Conservation (phyloP, 2,888 invertebrate genomes). For the Mesodorylaimus sp. region DNA sequence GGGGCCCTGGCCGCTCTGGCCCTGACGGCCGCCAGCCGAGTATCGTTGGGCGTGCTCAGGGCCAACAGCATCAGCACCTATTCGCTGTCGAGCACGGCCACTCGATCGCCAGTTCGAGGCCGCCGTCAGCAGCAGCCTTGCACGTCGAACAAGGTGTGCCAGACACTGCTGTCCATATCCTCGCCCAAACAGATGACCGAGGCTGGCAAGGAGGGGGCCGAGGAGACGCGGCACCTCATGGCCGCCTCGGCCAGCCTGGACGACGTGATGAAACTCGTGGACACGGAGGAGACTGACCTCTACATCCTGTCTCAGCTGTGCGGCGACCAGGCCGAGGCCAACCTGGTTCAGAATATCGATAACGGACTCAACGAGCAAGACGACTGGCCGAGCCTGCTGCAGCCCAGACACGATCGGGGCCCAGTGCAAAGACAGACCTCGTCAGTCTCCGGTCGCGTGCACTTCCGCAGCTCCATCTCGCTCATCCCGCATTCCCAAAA, state of each 20-base stretch:
- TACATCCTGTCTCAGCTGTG: constrained; percentile 5
- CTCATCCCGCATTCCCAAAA: too few relatives aligned
- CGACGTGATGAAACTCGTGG: constrained; percentile 23
- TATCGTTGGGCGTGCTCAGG: not conserved
- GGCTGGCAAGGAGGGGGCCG: not conserved
- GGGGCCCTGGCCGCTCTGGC: not conserved
- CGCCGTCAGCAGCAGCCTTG: too few relatives aligned
- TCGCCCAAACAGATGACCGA: constrained; percentile 9
- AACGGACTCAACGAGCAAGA: not conserved
- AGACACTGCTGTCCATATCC: constrained; percentile 25
- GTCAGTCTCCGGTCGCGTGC: too few relatives aligned
- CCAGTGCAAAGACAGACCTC: too few relatives aligned
- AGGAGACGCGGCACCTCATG: constrained; percentile 11
- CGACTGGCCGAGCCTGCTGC: too few relatives aligned
- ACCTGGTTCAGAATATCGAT: too few relatives aligned
- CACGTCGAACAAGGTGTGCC: constrained; percentile 8
- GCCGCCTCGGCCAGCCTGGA: constrained; percentile 21
- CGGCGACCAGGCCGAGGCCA: not conserved
- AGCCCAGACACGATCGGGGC: too few relatives aligned
- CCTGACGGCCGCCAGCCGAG: not conserved
- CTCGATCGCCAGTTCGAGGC: not conserved
- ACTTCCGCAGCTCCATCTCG: too few relatives aligned
- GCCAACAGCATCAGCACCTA: not conserved
- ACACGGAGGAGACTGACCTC: constrained; percentile 14
- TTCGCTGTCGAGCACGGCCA: not conserved